Evolutionary conservation across 2,888 invertebrate genomes (phyloP).

Genomic region (Melanchra persicariae): DNA sequence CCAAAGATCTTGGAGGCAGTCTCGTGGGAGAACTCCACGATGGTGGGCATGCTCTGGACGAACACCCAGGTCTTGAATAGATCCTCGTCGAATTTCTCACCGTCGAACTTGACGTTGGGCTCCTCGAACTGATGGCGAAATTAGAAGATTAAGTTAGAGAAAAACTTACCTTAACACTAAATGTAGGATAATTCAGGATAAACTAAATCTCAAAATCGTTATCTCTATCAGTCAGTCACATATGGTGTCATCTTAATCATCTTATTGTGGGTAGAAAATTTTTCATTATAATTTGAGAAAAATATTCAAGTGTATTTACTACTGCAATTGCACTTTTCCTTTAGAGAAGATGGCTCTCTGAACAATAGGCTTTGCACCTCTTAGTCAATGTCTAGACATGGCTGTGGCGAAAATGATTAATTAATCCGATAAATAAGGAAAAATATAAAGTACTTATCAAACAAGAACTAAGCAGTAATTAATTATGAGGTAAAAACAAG

Average conservation of each 20-base stretch:
- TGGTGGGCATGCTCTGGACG: slow-evolving; percentile 96
- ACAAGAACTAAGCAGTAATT: background rate
- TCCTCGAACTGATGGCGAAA: slow-evolving; percentile 94
- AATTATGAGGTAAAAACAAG: background rate
- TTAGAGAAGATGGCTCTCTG: background rate
- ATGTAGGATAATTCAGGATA: too few species aligned
- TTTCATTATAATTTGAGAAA: background rate
- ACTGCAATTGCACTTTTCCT: background rate
- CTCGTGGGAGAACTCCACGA: slow-evolving; percentile 99
- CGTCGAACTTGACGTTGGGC: slow-evolving; percentile 93
- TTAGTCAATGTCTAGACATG: background rate
- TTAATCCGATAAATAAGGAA: slow-evolving; percentile 12
- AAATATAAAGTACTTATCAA: background rate
- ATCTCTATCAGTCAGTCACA: too few species aligned
- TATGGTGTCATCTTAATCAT: background rate
- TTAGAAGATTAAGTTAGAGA: background rate
- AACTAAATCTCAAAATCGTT: too few species aligned
- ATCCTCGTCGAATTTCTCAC: slow-evolving; percentile 92
- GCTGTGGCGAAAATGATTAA: background rate
- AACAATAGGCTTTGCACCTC: background rate
- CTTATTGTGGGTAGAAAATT: background rate
- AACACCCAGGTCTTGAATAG: slow-evolving; percentile 95
- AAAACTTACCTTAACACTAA: too few species aligned
- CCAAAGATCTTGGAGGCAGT: slow-evolving; percentile 99
- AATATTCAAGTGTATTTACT: background rate